A percentile compares a stretch with the other conserved stretches of the same genome.
These are phyloP conservation scores for Pemphigus obesinymphae DNA, from an alignment of 1,140 invertebrate species.

Conservation along the genomic window DNA sequence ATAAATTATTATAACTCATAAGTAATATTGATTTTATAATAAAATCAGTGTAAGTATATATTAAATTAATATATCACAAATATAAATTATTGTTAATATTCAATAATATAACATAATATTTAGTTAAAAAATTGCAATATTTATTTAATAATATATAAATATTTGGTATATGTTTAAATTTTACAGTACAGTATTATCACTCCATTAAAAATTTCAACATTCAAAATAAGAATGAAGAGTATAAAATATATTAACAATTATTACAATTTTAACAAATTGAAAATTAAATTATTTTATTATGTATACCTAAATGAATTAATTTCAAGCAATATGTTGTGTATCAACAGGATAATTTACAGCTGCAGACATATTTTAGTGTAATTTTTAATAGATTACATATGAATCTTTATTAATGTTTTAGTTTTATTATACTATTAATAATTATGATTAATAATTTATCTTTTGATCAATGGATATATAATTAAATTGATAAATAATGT, in stretches of 20 bases:
- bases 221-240: not conserved
- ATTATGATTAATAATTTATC: not conserved
- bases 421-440: not conserved
- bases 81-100: not conserved
- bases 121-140: not conserved
- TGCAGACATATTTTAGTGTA: not conserved
- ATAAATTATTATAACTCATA: too few species aligned
- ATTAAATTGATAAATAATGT: too few species aligned
- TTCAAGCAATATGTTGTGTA: not conserved
- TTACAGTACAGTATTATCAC: not conserved
- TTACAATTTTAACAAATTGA: not conserved
- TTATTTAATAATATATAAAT: not conserved
- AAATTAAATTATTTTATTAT: too few species aligned
- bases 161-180: not conserved
- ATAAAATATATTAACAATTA: not conserved
- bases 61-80: constrained; percentile 12
- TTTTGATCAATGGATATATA: not conserved
- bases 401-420: not conserved
- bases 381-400: not conserved
- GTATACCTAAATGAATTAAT: not conserved
- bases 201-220: not conserved
- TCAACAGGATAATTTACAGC: not conserved
- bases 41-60: constrained; percentile 22
- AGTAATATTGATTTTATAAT: too few species aligned
- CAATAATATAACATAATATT: constrained; percentile 4